Evolutionary conservation across 2,888 invertebrate genomes (phyloP).

Genomic region (Andrena dorsata): DNA sequence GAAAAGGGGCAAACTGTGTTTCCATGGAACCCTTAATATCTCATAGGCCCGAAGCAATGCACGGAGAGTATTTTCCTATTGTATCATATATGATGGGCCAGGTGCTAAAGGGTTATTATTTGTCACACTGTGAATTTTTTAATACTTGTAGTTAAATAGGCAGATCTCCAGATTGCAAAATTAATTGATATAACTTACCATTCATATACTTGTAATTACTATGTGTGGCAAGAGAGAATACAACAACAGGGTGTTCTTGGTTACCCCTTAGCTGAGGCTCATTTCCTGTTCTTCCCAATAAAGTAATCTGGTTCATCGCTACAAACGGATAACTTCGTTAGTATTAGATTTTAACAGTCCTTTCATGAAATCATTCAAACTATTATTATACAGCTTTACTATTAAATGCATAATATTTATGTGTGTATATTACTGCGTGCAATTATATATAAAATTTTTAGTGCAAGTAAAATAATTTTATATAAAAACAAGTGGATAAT

Average conservation of each 20-base stretch:
- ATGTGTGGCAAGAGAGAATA: conserved; percentile 96
- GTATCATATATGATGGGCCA: no score
- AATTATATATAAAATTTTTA: neutral
- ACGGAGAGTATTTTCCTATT: no score
- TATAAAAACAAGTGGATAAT: no score
- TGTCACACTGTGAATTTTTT: no score
- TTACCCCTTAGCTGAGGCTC: conserved; percentile 94
- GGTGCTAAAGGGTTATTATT: no score
- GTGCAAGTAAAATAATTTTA: neutral
- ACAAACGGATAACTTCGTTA: conserved; percentile 1
- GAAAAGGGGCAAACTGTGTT: no score
- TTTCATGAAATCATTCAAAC: neutral
- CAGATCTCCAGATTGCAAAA: neutral
- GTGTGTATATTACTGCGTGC: no score
- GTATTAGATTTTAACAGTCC: neutral
- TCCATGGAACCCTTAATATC: no score
- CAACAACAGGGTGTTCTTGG: conserved; percentile 93
- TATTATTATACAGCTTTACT: neutral
- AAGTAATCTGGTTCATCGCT: conserved; percentile 94
- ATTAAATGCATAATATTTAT: no score
- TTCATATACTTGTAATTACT: conserved; percentile 90
- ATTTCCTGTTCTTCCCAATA: conserved; percentile 95
- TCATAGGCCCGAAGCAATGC: no score
- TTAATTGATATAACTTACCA: conserved; percentile 76
- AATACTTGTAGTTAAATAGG: neutral